Conservation (phyloP, 2,888 invertebrate genomes). For the Bimastos eiseni region DNA sequence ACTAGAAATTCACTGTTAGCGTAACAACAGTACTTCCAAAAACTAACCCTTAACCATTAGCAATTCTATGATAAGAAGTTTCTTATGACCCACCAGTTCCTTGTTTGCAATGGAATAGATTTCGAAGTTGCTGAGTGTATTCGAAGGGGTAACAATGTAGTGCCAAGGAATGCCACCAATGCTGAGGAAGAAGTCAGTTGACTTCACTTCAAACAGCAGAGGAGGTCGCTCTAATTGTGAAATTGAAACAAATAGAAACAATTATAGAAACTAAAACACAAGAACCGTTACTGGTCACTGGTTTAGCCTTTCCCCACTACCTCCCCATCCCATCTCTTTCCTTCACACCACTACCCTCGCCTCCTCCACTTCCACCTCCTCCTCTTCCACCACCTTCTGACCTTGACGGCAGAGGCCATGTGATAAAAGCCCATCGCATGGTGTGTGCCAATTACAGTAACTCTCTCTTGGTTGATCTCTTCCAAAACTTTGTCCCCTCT, state of each 20-base stretch:
- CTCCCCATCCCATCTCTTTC: no score
- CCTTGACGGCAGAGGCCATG: no score
- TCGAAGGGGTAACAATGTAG: conserved; percentile 50
- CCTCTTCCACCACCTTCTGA: no score
- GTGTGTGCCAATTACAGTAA: no score
- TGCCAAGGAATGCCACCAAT: conserved; percentile 56
- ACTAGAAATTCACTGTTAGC: background rate
- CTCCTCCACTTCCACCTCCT: no score
- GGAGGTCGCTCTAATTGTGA: conserved; percentile 45
- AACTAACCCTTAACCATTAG: background rate
- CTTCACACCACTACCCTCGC: no score
- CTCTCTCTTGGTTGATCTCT: no score
- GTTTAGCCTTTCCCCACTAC: background rate
- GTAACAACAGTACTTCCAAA: background rate
- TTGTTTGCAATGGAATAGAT: conserved; percentile 41
- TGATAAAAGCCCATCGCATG: no score
- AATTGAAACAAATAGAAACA: background rate
- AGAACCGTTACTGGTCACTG: background rate
- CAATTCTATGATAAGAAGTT: background rate
- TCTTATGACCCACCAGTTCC: conserved; percentile 31
- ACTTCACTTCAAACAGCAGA: conserved; percentile 50
- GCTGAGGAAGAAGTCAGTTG: conserved; percentile 50
- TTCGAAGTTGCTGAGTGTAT: conserved; percentile 45
- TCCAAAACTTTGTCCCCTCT: no score
- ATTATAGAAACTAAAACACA: background rate